Base-by-base conservation (phyloP, 2,113 vertebrate genomes). In the Toxotes jaculatrix region DNA sequence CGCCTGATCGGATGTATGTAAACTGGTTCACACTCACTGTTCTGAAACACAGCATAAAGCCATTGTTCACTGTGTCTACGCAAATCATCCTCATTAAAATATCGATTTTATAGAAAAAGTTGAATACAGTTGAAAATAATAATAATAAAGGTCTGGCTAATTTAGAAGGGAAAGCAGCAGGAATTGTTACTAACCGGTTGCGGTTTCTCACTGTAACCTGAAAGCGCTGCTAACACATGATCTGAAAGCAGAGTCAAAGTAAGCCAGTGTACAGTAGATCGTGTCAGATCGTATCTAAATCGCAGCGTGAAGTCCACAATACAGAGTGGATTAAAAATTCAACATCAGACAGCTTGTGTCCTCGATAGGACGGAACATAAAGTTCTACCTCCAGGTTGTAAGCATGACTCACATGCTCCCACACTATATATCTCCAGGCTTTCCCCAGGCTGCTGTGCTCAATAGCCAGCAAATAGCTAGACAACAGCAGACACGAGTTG, bases 351-450 rank as follows among this genome's bases (percentile, higher is more conserved):
- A 75, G 84, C 77, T 69, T 64, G 83, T 72, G 79, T 88, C 84
- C 86, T 89, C 55, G 7, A 83, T 73, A 64, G 21, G 62, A 80
- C 74, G 87, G 89, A 90, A 92, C 91, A 90, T 77, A 61, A 89
- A 91, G 87, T 91, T 90, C 92, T 80, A 23, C 68, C 73, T 90
- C 71, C 64, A 34, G 78, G 51, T 74, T 82, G 71, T 61, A 38
- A 81, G 64, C 23, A 77, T 77, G 87, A 86, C 71, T 79, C 85
- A 83, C 85, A 14, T 68, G 61, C 71, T 63, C 43, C 36, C 67
- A 74, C 62, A 34, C 21, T 31, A 3, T 12, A 43, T 21, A 72
- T 86, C 73, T 70, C 63, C 71, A 63, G 83, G 68, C 66, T 87
- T 85, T 4, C 87, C 80, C 59, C 62, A 21, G 16, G 56, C 14